phyloP scores from a whole-genome alignment of 2,113 vertebrate species.

The Dasypus novemcinctus region DNA sequence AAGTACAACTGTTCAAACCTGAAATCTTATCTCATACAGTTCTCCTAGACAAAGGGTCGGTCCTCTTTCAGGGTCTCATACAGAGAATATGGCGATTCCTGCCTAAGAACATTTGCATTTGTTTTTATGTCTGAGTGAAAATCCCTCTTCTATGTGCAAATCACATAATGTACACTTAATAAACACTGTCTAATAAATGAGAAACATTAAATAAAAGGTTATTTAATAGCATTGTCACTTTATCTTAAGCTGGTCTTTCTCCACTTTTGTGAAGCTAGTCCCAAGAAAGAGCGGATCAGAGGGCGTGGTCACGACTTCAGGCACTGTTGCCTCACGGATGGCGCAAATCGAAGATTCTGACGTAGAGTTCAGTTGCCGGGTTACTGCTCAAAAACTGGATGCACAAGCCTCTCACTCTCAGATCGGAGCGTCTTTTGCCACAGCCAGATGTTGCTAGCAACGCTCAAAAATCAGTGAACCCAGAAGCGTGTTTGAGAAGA shows the following conservation, averaged over 20 bases:
- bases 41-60: neutral
- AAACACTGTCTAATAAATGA: neutral
- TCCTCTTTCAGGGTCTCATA: neutral
- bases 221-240: neutral
- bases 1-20: neutral
- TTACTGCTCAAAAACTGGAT: neutral
- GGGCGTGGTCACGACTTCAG: neutral
- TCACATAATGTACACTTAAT: neutral
- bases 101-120: neutral
- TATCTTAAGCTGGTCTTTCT: neutral
- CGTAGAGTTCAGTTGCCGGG: neutral
- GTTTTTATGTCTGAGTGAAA: neutral
- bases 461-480: neutral
- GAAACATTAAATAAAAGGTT: neutral
- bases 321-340: neutral
- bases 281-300: neutral
- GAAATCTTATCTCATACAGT: neutral
- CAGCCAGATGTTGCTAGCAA: neutral
- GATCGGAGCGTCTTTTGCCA: neutral
- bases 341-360: neutral
- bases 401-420: neutral
- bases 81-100: neutral
- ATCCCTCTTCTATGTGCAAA: neutral
- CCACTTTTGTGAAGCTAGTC: neutral
- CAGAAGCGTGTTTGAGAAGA: neutral